Percentiles rank a stretch among this genome's conserved stretches.
These are phyloP conservation scores for Mythimna lalbum DNA, from an alignment of 2,888 invertebrate genomes.

Conservation along the genomic window DNA sequence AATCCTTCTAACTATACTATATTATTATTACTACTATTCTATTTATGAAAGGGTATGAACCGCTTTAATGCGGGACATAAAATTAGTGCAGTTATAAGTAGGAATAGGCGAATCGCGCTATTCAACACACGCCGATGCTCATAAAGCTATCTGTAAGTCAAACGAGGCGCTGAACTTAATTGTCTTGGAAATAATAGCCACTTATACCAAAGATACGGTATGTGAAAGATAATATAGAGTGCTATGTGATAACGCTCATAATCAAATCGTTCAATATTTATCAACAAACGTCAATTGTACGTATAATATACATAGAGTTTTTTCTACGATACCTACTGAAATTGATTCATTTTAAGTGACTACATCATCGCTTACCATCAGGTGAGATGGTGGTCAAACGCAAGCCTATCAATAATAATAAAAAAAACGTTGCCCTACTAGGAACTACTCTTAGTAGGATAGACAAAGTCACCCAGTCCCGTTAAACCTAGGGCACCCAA, in stretches of 20 bases:
- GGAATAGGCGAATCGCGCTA: constrained; percentile 74
- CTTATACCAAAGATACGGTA: constrained; percentile 70
- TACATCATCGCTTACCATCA: too few species aligned
- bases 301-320: too few species aligned
- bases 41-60: neutral
- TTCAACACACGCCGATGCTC: constrained; percentile 77
- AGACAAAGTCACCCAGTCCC: too few species aligned
- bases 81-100: constrained; percentile 79
- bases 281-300: constrained; percentile 68
- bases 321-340: too few species aligned
- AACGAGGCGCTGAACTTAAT: constrained; percentile 82
- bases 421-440: too few species aligned
- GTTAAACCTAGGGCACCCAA: too few species aligned
- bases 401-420: too few species aligned
- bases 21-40: too few species aligned
- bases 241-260: constrained; percentile 70
- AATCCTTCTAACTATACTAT: too few species aligned
- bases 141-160: constrained; percentile 73
- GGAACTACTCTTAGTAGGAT: too few species aligned
- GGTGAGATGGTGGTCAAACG: too few species aligned
- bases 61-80: constrained; percentile 60
- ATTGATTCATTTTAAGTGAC: too few species aligned
- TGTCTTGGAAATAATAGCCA: constrained; percentile 82
- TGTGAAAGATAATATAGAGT: neutral
- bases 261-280: constrained; percentile 77